These are phyloP conservation scores for Trogon surrucura DNA, from an alignment of 2,113 vertebrate species.

Conservation along the genomic window DNA sequence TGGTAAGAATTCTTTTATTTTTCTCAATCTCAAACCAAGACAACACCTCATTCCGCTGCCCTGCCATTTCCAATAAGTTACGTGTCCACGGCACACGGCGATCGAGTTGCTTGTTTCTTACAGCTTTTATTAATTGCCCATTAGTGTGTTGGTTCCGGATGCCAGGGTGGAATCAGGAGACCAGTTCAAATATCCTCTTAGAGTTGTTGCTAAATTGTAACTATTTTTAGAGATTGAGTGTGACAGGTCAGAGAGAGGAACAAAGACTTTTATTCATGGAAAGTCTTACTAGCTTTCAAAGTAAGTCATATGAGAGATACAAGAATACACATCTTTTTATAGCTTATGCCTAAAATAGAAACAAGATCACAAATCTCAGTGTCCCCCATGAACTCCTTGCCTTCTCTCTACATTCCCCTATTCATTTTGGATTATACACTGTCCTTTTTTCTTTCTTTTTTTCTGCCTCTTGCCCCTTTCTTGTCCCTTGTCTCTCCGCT, in stretches of 20 bases:
- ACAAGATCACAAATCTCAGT: not conserved
- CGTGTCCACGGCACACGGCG: rapidly evolving
- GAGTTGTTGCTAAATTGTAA: not conserved
- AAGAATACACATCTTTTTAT: not conserved
- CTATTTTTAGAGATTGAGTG: not conserved
- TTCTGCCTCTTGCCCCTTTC: not conserved
- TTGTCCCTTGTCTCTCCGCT: not conserved
- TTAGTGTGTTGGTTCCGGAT: not conserved
- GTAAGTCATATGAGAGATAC: constrained; percentile 28
- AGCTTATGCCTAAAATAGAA: constrained; percentile 3
- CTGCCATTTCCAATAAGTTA: not conserved
- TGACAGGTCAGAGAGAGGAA: constrained; percentile 21
- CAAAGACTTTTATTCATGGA: constrained; percentile 42
- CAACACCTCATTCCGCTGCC: not conserved
- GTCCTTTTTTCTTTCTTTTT: not conserved
- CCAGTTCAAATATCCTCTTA: not conserved
- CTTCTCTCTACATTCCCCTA: not conserved
- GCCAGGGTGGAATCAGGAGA: not conserved
- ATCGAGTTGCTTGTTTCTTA: not conserved
- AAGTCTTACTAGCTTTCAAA: constrained; percentile 3
- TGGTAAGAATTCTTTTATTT: not conserved
- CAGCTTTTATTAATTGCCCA: not conserved
- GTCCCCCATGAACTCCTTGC: not conserved
- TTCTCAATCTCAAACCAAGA: not conserved
- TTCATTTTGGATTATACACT: not conserved